phyloP scores from a whole-genome alignment of 2,888 invertebrate species.

The Philereme transversata region DNA sequence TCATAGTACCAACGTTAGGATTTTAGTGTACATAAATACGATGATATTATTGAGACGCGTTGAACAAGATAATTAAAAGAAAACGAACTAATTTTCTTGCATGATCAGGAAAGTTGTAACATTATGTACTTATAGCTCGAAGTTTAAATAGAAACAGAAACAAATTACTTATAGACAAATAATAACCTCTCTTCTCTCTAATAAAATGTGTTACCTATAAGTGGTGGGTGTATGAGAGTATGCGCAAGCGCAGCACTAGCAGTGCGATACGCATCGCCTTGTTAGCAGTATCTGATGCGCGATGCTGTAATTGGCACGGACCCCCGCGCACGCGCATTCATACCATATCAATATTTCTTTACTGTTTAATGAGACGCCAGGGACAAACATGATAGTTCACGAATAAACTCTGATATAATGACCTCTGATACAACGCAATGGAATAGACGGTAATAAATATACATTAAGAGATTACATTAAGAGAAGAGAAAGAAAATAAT shows the following conservation, averaged over 20 bases:
- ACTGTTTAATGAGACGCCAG: slow-evolving; percentile 44
- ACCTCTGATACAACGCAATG: slow-evolving; percentile 24
- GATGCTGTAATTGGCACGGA: slow-evolving; percentile 79
- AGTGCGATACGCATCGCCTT: slow-evolving; percentile 77
- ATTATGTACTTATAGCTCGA: too few relatives aligned
- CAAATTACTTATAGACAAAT: too few relatives aligned
- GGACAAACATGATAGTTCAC: slow-evolving; percentile 44
- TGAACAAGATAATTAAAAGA: too few relatives aligned
- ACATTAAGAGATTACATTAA: too few relatives aligned
- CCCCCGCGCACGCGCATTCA: slow-evolving; percentile 54
- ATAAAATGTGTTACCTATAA: neutral
- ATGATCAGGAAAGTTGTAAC: too few relatives aligned
- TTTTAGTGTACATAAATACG: too few relatives aligned
- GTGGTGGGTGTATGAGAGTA: neutral
- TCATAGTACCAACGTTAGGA: too few relatives aligned
- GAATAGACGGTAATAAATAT: slow-evolving; percentile 6
- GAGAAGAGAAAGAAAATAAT: too few relatives aligned
- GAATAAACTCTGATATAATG: slow-evolving; percentile 36
- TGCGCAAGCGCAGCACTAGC: slow-evolving; percentile 33
- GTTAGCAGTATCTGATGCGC: slow-evolving; percentile 81
- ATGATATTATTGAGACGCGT: too few relatives aligned
- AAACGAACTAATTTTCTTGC: too few relatives aligned
- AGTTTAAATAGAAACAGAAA: too few relatives aligned
- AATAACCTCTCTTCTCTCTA: too few relatives aligned
- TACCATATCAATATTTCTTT: slow-evolving; percentile 52